phyloP scores from a whole-genome alignment of 2,888 invertebrate genomes.

The Synergus japonicus region DNA sequence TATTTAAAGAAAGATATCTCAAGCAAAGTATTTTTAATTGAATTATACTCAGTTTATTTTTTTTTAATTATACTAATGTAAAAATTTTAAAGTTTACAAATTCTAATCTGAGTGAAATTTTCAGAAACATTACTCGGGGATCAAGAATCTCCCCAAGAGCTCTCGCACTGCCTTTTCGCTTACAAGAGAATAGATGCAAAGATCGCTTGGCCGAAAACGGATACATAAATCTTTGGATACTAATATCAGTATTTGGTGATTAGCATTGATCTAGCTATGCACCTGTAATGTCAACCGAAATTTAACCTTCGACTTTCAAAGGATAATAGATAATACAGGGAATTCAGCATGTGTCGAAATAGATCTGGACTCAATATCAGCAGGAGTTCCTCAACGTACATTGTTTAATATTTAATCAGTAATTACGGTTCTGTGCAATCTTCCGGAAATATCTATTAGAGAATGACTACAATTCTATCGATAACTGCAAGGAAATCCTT shows the following conservation, averaged over 20 bases:
- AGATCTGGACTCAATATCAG: conserved; percentile 4
- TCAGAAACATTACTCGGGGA: conserved; percentile 93
- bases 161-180: conserved; percentile 94
- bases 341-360: background rate
- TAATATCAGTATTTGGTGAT: conserved; percentile 13
- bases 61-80: background rate
- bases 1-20: conserved; percentile 17
- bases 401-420: conserved; percentile 19
- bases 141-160: conserved; percentile 93
- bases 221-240: conserved; percentile 64
- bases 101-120: conserved; percentile 64
- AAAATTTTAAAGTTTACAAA: background rate
- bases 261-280: conserved; percentile 48
- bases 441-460: conserved; percentile 24
- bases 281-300: conserved; percentile 43
- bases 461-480: background rate
- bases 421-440: conserved; percentile 14
- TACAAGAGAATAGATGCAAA: conserved; percentile 97
- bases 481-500: conserved; percentile 21
- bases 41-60: conserved; percentile 1
- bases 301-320: conserved; percentile 39
- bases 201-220: conserved; percentile 93
- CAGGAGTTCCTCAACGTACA: conserved; percentile 32
- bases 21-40: background rate
- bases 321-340: conserved; percentile 13